phyloP scores from a whole-genome alignment of 1,140 invertebrate genomes.

The Arctopsyche grandis region DNA sequence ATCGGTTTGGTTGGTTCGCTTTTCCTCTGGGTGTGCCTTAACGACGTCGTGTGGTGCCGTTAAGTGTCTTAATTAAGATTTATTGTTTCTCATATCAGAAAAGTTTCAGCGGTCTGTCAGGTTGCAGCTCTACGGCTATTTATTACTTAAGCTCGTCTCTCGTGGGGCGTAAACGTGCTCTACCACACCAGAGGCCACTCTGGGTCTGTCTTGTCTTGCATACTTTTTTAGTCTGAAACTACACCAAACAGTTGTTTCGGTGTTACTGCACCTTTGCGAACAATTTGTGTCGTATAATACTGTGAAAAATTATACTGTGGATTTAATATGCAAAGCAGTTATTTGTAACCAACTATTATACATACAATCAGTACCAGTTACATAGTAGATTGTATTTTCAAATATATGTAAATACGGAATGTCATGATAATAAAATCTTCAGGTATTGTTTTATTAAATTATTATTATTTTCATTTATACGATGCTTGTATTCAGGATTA shows the following conservation, averaged over 20 bases:
- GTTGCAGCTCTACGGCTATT: constrained; percentile 49
- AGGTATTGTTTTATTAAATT: no score
- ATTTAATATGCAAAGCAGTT: constrained; percentile 9
- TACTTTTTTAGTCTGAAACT: no score
- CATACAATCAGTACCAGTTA: no score
- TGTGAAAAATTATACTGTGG: background rate
- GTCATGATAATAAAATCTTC: no score
- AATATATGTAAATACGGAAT: no score
- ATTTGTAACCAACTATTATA: background rate
- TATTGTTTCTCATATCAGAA: constrained; percentile 54
- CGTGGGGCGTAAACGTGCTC: constrained; percentile 35
- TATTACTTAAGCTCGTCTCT: constrained; percentile 46
- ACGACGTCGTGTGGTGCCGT: constrained; percentile 46
- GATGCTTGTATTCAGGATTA: background rate
- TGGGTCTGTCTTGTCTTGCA: background rate
- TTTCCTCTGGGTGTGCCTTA: constrained; percentile 28
- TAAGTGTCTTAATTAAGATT: constrained; percentile 54
- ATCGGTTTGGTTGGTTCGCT: background rate
- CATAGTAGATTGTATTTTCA: no score
- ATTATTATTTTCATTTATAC: background rate
- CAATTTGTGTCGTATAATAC: background rate
- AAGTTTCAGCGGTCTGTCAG: constrained; percentile 51
- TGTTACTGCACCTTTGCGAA: constrained; percentile 13
- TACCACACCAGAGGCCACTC: background rate
- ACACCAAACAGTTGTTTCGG: background rate